Conservation (phyloP, 2,113 vertebrate species). For the Pterophyllum scalare region DNA sequence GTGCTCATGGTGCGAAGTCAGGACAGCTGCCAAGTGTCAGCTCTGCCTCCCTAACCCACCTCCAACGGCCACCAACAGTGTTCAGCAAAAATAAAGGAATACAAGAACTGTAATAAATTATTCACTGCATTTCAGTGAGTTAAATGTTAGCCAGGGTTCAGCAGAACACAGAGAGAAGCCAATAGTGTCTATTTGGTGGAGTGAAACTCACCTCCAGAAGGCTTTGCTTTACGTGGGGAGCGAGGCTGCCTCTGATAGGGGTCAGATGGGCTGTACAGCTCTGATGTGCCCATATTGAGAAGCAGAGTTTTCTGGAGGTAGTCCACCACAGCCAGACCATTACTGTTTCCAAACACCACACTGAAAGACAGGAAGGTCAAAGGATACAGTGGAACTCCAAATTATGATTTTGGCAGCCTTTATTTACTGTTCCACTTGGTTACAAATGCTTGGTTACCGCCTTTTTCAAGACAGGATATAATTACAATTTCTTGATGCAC, state of each 20-base stretch:
- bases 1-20: slow-evolving; percentile 31
- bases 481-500: background rate
- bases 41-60: slow-evolving; percentile 13
- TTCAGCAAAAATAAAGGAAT: slow-evolving; percentile 1
- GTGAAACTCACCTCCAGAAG: slow-evolving; percentile 88
- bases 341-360: slow-evolving; percentile 96
- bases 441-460: background rate
- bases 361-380: slow-evolving; percentile 70
- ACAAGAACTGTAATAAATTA: background rate
- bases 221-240: slow-evolving; percentile 92
- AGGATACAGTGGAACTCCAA: background rate
- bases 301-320: slow-evolving; percentile 96
- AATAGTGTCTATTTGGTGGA: background rate
- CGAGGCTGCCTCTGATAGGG: slow-evolving; percentile 91
- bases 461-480: background rate
- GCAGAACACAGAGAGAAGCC: background rate
- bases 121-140: background rate
- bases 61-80: background rate
- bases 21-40: slow-evolving; percentile 58
- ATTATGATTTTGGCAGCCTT: background rate
- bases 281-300: slow-evolving; percentile 90
- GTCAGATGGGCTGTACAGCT: slow-evolving; percentile 92
- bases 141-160: background rate
- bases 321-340: slow-evolving; percentile 95
- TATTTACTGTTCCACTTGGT: slow-evolving; percentile 8